Evolutionary conservation across 1,140 invertebrate species (phyloP).

Genomic region (Chymomyza costata): DNA sequence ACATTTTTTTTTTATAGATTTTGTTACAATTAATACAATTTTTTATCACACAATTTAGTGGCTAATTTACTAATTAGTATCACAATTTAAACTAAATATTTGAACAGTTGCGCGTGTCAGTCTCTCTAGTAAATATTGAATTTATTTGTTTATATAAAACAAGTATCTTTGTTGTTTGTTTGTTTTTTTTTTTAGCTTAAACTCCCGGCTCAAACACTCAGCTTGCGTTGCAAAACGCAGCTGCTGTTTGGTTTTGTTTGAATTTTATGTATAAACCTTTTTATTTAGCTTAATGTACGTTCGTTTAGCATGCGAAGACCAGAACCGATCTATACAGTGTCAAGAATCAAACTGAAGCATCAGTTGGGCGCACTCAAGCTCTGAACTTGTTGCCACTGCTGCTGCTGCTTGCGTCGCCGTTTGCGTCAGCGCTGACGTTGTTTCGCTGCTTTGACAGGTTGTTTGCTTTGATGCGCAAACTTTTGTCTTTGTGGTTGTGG

Average conservation of each 20-base stretch:
- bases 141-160: slow-evolving; percentile 6
- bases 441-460: slow-evolving; percentile 38
- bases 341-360: slow-evolving; percentile 74
- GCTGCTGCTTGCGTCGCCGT: slow-evolving; percentile 10
- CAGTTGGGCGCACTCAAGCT: slow-evolving; percentile 27
- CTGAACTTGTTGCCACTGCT: slow-evolving; percentile 19
- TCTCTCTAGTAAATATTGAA: slow-evolving; percentile 19
- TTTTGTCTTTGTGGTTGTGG: slow-evolving; percentile 14
- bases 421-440: not conserved
- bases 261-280: not conserved
- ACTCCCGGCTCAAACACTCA: slow-evolving; percentile 42
- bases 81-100: slow-evolving; percentile 38
- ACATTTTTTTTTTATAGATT: slow-evolving; percentile 37
- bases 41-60: slow-evolving; percentile 45
- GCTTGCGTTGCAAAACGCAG: slow-evolving; percentile 21
- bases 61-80: slow-evolving; percentile 42
- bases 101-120: slow-evolving; percentile 33
- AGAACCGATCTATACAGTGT: slow-evolving; percentile 74
- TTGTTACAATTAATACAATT: slow-evolving; percentile 31
- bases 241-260: slow-evolving; percentile 33
- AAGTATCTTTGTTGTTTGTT: slow-evolving; percentile 36
- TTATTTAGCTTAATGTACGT: not conserved
- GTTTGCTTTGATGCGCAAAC: slow-evolving; percentile 60
- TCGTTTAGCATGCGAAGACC: slow-evolving; percentile 32
- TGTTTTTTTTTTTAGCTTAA: slow-evolving; percentile 24